Percentiles rank a stretch among this genome's conserved stretches.
Evolutionary conservation across 2,888 invertebrate genomes (phyloP).

Genomic region (Apotomis turbidana): DNA sequence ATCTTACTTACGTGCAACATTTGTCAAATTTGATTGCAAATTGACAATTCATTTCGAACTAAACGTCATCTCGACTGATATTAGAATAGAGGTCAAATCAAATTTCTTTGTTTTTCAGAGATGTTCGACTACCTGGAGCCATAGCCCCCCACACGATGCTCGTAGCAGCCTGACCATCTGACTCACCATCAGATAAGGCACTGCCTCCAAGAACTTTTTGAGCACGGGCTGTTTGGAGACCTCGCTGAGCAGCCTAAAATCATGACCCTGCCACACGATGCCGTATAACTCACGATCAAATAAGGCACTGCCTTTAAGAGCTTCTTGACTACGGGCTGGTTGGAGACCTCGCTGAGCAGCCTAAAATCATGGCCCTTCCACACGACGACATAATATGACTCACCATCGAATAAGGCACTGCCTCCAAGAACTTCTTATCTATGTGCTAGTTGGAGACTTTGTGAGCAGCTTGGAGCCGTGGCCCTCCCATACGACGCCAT

Average conservation of each 20-base stretch:
- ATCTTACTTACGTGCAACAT: no score
- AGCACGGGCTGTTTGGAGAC: slow-evolving; percentile 66
- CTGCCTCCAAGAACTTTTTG: slow-evolving; percentile 93
- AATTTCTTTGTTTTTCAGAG: no score
- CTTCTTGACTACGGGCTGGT: slow-evolving; percentile 90
- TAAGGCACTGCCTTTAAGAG: slow-evolving; percentile 97
- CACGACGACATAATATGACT: slow-evolving; percentile 82
- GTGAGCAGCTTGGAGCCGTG: not conserved
- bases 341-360: slow-evolving; percentile 92
- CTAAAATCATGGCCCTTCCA: slow-evolving; percentile 96
- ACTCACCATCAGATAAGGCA: slow-evolving; percentile 95
- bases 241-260: slow-evolving; percentile 79
- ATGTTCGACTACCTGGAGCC: no score
- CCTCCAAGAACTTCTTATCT: slow-evolving; percentile 93
- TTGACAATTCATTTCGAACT: no score
- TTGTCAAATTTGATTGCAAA: no score
- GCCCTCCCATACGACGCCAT: no score
- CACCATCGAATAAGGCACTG: slow-evolving; percentile 53
- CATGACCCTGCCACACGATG: slow-evolving; percentile 90
- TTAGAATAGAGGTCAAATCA: no score
- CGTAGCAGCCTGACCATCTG: no score
- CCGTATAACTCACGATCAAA: slow-evolving; percentile 88
- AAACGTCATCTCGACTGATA: no score
- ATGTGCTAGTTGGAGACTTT: not conserved
- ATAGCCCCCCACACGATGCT: slow-evolving; percentile 95